A percentile compares a stretch with the other conserved stretches of the same genome.
phyloP scores from a whole-genome alignment of 1,140 invertebrate genomes.

The Panagrolaimus sp. region DNA sequence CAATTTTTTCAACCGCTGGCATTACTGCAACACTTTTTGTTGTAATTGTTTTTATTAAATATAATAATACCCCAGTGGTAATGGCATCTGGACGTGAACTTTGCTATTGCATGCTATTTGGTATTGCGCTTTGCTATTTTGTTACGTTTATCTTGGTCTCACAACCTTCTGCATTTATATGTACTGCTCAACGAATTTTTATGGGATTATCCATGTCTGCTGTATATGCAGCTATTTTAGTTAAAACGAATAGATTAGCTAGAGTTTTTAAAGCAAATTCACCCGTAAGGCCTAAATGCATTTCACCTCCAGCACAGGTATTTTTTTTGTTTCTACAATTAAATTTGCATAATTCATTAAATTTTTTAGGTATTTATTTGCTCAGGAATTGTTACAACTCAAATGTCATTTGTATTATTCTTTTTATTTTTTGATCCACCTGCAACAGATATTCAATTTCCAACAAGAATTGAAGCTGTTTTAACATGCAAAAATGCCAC shows the following conservation, averaged over 20 bases:
- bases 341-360: constrained; percentile 58
- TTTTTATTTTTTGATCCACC: constrained; percentile 69
- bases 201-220: constrained; percentile 69
- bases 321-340: constrained; percentile 64
- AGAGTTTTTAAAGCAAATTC: constrained; percentile 68
- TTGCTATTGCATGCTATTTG: constrained; percentile 70
- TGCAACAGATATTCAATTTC: constrained; percentile 64
- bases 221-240: constrained; percentile 71
- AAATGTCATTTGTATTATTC: constrained; percentile 65
- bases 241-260: constrained; percentile 73
- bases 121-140: constrained; percentile 65
- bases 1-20: constrained; percentile 66
- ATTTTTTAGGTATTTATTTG: constrained; percentile 63
- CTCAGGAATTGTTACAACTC: constrained; percentile 64
- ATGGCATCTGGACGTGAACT: constrained; percentile 76
- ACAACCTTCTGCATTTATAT: constrained; percentile 65
- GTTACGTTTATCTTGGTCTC: constrained; percentile 66
- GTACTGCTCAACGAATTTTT: constrained; percentile 66
- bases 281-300: constrained; percentile 68
- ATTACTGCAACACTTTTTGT: constrained; percentile 68
- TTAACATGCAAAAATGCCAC: constrained; percentile 69
- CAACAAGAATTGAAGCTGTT: constrained; percentile 62
- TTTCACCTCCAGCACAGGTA: constrained; percentile 72
- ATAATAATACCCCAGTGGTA: constrained; percentile 72
- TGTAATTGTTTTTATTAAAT: constrained; percentile 66